Base-by-base conservation (phyloP, 2,888 invertebrate species). In the Lasioglossum pauxillum region DNA sequence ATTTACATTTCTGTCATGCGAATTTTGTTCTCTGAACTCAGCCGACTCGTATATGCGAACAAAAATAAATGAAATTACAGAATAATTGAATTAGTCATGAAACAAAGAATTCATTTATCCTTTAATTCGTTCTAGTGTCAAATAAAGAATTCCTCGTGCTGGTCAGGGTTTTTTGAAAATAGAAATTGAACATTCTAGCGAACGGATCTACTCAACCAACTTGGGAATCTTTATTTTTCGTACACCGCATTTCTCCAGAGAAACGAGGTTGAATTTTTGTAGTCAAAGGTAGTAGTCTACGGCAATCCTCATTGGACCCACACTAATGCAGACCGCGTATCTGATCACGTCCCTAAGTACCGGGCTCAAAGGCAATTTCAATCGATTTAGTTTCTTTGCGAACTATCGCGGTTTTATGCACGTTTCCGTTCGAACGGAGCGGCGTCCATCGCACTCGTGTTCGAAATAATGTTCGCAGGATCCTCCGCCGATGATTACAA, bases 401-500 rank as follows among this genome's bases (percentile, higher is more conserved):
- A 57, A 64, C n/a, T 44, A 72, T 77, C 78, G 72, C 73, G 76
- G 80, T 78, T 75, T 85, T 82, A 79, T 78, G 46, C 64, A 79
- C 67, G 60, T 84, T 85, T 85, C 84, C 69, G 60, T 35, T 67
- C 84, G 78, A 84, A 67, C 84, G 78, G 0, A 19, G 85, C 84
- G 64, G 72, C 75, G 75, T 53, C 35, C 71, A 31, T 78, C 64
- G 41, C 77, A 60, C 27, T 67, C 67, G 49, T 53, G 86, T 69
- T 85, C 80, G 71, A 53, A 79, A 86, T 71, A 82, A 67, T 86
- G 75, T 80, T 80, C 87, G 44, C 74, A 14, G 78, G 60, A 83
- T 83, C 80, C 78, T 76, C 49, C 76, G 72, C 67, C 49, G 76
- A 71, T 75, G 87, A 87, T 87, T 87, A 75, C 87, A 64, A 83